phyloP scores from a whole-genome alignment of 2,113 vertebrate species.

The Coracopsis vasa region DNA sequence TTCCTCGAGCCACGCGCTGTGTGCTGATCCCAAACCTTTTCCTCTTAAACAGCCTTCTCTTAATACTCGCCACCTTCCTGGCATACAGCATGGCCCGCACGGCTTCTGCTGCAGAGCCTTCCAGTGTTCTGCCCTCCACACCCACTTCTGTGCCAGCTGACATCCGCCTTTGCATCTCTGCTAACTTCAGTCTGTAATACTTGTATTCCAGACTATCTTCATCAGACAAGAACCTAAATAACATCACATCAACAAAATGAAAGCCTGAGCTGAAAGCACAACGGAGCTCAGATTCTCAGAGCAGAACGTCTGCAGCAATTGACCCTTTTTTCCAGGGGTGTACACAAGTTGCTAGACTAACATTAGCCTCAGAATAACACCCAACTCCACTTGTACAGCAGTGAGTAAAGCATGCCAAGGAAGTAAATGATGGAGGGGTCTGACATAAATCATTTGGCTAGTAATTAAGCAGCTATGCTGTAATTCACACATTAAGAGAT shows the following conservation, averaged over 20 bases:
- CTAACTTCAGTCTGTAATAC: constrained; percentile 75
- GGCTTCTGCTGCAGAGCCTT: constrained; percentile 15
- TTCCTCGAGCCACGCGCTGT: not conserved
- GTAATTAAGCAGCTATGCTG: not conserved
- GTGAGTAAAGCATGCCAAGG: not conserved
- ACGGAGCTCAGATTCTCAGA: not conserved
- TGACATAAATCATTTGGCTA: not conserved
- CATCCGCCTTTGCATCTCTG: constrained; percentile 47
- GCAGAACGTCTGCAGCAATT: not conserved
- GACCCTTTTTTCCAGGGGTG: not conserved
- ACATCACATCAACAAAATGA: not conserved
- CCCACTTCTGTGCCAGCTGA: not conserved
- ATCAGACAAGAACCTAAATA: constrained; percentile 75
- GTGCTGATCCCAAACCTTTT: not conserved
- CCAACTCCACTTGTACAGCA: not conserved
- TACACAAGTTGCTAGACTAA: not conserved
- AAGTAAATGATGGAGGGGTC: not conserved
- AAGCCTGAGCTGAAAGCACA: not conserved
- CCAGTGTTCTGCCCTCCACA: not conserved
- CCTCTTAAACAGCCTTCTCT: constrained; percentile 65
- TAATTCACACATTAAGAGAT: not conserved
- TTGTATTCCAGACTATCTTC: constrained; percentile 77
- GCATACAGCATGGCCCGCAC: constrained; percentile 73
- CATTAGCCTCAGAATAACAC: not conserved
- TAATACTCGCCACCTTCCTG: constrained; percentile 66